These are phyloP conservation scores for Brachylomia viminalis DNA, from an alignment of 2,888 invertebrate species.

Conservation along the genomic window DNA sequence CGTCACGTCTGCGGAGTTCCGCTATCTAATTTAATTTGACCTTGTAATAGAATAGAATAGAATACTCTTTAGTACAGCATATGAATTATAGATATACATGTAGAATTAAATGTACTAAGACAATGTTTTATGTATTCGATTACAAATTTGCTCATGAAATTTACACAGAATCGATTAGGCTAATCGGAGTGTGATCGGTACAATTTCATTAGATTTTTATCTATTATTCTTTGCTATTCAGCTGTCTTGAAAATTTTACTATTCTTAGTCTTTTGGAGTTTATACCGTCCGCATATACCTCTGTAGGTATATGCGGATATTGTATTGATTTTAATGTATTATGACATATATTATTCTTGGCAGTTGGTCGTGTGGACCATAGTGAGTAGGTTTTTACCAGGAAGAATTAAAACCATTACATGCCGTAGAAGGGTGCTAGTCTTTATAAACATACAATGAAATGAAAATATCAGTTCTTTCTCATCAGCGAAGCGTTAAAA, in stretches of 20 bases:
- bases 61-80: too few species aligned
- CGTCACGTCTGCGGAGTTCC: too few species aligned
- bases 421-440: neutral
- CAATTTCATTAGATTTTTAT: conserved; percentile 9
- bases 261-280: neutral
- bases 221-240: neutral
- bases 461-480: conserved; percentile 12
- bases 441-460: neutral
- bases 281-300: too few species aligned
- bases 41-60: too few species aligned
- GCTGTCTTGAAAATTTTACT: neutral
- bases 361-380: neutral
- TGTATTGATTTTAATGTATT: neutral
- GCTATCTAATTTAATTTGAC: too few species aligned
- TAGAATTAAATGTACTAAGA: neutral
- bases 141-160: conserved; percentile 27
- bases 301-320: neutral
- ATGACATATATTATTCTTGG: neutral
- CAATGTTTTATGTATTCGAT: conserved; percentile 40
- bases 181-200: conserved; percentile 2
- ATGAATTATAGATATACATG: too few species aligned
- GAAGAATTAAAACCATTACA: neutral
- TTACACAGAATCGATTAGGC: conserved; percentile 16
- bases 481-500: conserved; percentile 1
- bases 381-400: neutral